Base-by-base conservation (phyloP, 2,113 vertebrate species). In the Gadus chalcogrammus region DNA sequence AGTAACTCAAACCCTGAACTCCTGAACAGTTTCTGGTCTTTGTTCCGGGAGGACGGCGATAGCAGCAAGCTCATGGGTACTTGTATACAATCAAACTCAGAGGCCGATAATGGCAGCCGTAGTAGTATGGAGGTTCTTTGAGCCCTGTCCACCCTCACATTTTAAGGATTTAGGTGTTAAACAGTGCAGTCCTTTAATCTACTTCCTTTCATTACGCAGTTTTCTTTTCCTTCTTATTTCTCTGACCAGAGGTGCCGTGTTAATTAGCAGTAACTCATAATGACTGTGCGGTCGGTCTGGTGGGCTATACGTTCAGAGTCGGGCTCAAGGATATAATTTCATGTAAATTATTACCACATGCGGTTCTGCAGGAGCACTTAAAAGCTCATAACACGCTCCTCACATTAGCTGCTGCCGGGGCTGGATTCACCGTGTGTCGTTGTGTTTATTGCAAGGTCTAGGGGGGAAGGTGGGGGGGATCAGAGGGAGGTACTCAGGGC, bases 301-400 rank as follows among this genome's bases (percentile, higher is more conserved):
- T 81, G 66, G 81, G 77, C 77, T 76, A 80, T 66, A 61, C 70
- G 70, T 79, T 81, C 69, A 61, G 67, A 77, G 59, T 68, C 69
- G 78, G 78, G 72, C 82, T 75, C 68, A 84, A 77, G 79, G 83
- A 88, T 84, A 83, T 82, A 60, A 85, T 87, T 87, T 83, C 58
- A 70, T 78, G 67, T 87, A 72, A 87, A 85, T 85, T 79, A 86
- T 85, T 82, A 73, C 70, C 82, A 84, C 70, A 72, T 79, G 84
- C 48, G 72, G 76, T 73, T 79, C 66, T 83, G 64, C 76, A 69
- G 68, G 68, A 86, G 68, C 66, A 74, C 77, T 88, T 82, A 80
- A 82, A 83, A 79, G 67, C 75, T 76, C 78, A 74, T 81, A 67
- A 77, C 65, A 68, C 67, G 20, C 65, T 48, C 71, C 22, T 61